Evolutionary conservation across 2,888 invertebrate genomes (phyloP).

Genomic region (Brenthis ino): DNA sequence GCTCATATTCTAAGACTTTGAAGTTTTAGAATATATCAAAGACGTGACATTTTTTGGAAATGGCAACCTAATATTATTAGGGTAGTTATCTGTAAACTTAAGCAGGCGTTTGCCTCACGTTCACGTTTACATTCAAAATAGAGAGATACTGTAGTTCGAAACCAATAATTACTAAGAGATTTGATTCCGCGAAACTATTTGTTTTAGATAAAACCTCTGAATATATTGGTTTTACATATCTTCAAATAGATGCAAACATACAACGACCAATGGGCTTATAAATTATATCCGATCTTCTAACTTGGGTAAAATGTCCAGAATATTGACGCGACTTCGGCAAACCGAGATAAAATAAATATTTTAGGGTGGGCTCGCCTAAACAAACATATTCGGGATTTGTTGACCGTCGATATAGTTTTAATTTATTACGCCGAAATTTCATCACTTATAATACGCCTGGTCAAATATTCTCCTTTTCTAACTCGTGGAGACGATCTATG

Average conservation of each 20-base stretch:
- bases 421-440: slow-evolving; percentile 79
- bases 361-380: slow-evolving; percentile 81
- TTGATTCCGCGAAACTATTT: slow-evolving; percentile 76
- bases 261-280: slow-evolving; percentile 63
- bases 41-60: too few relatives aligned
- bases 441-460: slow-evolving; percentile 52
- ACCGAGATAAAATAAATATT: slow-evolving; percentile 82
- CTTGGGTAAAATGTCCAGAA: slow-evolving; percentile 74
- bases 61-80: too few relatives aligned
- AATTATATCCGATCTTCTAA: slow-evolving; percentile 77
- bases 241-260: slow-evolving; percentile 63
- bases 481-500: slow-evolving; percentile 18
- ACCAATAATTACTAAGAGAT: slow-evolving; percentile 64
- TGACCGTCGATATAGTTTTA: slow-evolving; percentile 81
- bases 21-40: too few relatives aligned
- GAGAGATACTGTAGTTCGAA: slow-evolving; percentile 51
- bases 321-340: slow-evolving; percentile 81
- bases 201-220: slow-evolving; percentile 72
- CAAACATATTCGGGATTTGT: slow-evolving; percentile 80
- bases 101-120: slow-evolving; percentile 12
- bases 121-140: slow-evolving; percentile 13
- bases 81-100: not conserved
- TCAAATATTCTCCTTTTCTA: slow-evolving; percentile 22
- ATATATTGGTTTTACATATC: slow-evolving; percentile 76
- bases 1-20: not conserved